These are phyloP conservation scores for Theretra japonica DNA, from an alignment of 2,888 invertebrate species.

Conservation along the genomic window DNA sequence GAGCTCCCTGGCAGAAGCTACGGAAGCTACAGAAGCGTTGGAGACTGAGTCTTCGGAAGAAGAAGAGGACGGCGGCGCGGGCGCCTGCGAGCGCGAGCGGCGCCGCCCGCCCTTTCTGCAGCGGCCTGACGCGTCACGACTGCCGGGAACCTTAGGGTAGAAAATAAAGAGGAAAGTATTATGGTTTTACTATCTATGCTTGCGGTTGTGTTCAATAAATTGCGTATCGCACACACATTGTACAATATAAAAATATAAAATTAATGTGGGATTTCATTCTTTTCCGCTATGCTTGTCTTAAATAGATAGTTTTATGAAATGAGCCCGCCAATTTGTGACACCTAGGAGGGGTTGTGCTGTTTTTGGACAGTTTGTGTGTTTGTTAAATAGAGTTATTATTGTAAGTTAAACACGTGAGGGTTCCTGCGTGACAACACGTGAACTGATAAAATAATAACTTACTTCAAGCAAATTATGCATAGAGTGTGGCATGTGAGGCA, in stretches of 20 bases:
- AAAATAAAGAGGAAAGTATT: neutral
- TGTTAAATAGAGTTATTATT: too few species aligned
- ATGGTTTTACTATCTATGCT: too few species aligned
- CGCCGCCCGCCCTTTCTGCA: slow-evolving; percentile 71
- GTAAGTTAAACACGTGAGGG: too few species aligned
- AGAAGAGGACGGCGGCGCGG: slow-evolving; percentile 74
- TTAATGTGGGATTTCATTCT: too few species aligned
- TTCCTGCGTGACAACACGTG: neutral
- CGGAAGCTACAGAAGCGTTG: slow-evolving; percentile 75
- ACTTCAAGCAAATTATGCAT: slow-evolving; percentile 87
- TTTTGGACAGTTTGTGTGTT: too few species aligned
- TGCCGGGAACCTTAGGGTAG: slow-evolving; percentile 67
- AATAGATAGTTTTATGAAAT: too few species aligned
- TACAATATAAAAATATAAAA: too few species aligned
- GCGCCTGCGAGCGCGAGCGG: slow-evolving; percentile 75
- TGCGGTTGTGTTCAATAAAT: too few species aligned
- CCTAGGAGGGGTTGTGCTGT: too few species aligned
- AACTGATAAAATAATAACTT: slow-evolving; percentile 35
- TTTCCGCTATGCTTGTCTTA: too few species aligned
- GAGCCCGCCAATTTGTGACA: too few species aligned
- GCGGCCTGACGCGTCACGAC: slow-evolving; percentile 58
- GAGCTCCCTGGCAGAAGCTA: slow-evolving; percentile 75
- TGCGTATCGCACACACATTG: too few species aligned
- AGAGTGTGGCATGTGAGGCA: slow-evolving; percentile 81
- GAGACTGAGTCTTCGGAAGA: slow-evolving; percentile 74